phyloP scores from a whole-genome alignment of 1,140 invertebrate species.

The Riptortus pedestris region DNA sequence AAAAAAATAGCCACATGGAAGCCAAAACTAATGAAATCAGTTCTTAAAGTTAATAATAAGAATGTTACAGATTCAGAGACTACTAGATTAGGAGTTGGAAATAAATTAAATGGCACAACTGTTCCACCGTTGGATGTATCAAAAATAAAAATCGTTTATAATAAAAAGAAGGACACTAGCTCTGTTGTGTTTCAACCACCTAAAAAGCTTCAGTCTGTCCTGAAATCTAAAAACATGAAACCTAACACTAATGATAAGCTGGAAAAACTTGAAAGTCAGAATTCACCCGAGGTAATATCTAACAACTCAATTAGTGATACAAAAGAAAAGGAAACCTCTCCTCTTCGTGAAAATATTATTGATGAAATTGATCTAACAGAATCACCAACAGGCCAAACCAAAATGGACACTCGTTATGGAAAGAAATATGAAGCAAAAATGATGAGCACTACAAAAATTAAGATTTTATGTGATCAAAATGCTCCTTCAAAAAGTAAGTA shows the following conservation, averaged over 20 bases:
- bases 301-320: not conserved
- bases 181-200: not conserved
- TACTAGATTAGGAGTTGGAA: not conserved
- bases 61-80: not conserved
- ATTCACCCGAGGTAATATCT: not conserved
- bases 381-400: not conserved
- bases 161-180: not conserved
- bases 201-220: conserved; percentile 10
- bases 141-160: conserved; percentile 7
- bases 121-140: not conserved
- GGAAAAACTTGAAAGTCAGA: not conserved
- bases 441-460: not conserved
- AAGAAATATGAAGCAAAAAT: conserved; percentile 14
- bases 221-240: conserved; percentile 13
- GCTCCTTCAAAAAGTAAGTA: not conserved
- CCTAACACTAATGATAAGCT: not conserved
- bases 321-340: not conserved
- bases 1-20: not conserved
- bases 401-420: conserved; percentile 4
- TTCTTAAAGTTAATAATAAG: conserved; percentile 3
- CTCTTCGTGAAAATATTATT: not conserved
- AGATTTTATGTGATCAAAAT: conserved; percentile 1
- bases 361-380: conserved; percentile 5
- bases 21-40: not conserved
- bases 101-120: not conserved